Evolutionary conservation across 2,113 vertebrate genomes (phyloP), one percentile per base, ranked within the genome.

Genomic region (Pluvialis apricaria): DNA sequence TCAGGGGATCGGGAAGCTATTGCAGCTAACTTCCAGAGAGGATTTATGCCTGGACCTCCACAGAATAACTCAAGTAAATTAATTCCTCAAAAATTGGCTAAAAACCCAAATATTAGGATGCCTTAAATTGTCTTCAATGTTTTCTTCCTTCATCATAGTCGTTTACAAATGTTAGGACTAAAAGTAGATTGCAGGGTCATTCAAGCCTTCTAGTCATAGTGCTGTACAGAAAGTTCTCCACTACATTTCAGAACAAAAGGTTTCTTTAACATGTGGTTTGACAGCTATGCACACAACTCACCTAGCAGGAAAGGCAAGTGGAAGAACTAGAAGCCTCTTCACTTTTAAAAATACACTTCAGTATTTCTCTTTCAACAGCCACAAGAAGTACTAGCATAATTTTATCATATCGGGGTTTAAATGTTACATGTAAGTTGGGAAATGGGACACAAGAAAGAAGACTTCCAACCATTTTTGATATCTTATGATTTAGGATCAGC

Each of bases 11-110:
- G 0, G 14, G 38, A 0, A 90, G 92, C 64, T 93, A 95, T 3
- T 97, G 90, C 96, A 96, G 82, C 86, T 51, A 25, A 26, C 15
- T 88, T 77, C 16, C 36, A 88, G 36, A 47, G 29, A 75, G 17
- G 6, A 86, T 60, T 91, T 84, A 64, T 10, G 29, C 61, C 58
- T 47, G 18, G 13, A 55, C 13, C 38, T 69, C 62, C 29, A 73
- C 28, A 64, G 57, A 52, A 11, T 15, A 85, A 60, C 44, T 76
- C 42, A 12, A 2, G 10, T 18, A 49, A 94, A 85, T 79, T 17
- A 42, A 57, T n/a, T 72, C 28, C 32, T 64, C 40, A 32, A 70
- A 29, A 71, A 62, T 1, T 1, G 0, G 17, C 40, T 64, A 77
- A 45, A 14, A 29, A 34, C 11, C 9, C 45, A 94, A 82, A 47